A percentile compares a stretch with the other conserved stretches of the same genome.
Conservation (phyloP, 92 coral and sea anemone genomes). For the Zoanthus solanderi region DNA sequence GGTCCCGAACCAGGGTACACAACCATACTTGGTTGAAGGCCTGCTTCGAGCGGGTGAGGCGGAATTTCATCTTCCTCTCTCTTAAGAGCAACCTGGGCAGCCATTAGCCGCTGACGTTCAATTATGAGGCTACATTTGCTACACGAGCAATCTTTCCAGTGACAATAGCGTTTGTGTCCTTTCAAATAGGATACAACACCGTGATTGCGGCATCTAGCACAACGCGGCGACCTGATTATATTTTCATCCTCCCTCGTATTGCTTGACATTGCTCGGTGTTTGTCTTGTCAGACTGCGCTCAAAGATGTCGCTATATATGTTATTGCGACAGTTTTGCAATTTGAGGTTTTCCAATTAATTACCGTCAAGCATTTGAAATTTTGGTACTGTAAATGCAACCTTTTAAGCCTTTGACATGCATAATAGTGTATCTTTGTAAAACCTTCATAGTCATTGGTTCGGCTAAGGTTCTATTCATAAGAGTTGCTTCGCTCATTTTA, state of each 20-base stretch:
- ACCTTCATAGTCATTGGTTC: conserved; percentile 59
- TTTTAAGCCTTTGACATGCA: conserved; percentile 48
- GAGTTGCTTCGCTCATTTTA: conserved; percentile 54
- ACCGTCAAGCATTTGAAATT: conserved; percentile 78
- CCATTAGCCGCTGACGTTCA: conserved; percentile 99
- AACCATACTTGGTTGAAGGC: conserved; percentile 21
- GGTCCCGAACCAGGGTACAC: conserved; percentile 30
- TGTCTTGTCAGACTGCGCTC: neutral
- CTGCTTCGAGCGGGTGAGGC: conserved; percentile 33
- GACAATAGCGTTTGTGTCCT: conserved; percentile 95
- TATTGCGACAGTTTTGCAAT: conserved; percentile 79
- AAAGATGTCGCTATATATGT: conserved; percentile 2
- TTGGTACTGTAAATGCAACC: conserved; percentile 55
- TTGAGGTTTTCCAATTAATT: conserved; percentile 83
- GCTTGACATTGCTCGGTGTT: conserved; percentile 57
- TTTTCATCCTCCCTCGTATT: conserved; percentile 67
- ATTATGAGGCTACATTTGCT: conserved; percentile 92
- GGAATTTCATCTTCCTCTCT: conserved; percentile 87
- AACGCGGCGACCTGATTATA: conserved; percentile 82
- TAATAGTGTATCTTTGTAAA: conserved; percentile 57
- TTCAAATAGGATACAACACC: conserved; percentile 81
- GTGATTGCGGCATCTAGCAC: conserved; percentile 97
- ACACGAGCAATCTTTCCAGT: conserved; percentile 93
- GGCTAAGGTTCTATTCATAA: conserved; percentile 62
- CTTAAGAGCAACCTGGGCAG: conserved; percentile 97